Base-by-base conservation (phyloP, 2,888 invertebrate species). In the Caenorhabditis zanzibari region DNA sequence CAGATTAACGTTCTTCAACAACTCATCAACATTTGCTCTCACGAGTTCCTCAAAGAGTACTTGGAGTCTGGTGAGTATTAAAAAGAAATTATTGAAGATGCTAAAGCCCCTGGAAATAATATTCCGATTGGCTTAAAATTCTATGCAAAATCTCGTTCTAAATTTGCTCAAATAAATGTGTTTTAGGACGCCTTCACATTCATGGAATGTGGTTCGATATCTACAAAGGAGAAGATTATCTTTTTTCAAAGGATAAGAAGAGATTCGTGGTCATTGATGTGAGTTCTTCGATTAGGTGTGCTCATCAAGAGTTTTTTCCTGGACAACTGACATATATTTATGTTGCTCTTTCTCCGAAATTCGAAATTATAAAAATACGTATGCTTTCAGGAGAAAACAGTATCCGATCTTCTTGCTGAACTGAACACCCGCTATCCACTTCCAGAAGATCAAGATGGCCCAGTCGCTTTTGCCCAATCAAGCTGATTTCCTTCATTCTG, bases 151-250 rank as follows among this genome's bases (percentile, higher is more conserved):
- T 75, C n/a, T n/a, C n/a, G n/a, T n/a, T n/a, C n/a, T n/a, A n/a
- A n/a, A n/a, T n/a, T n/a, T n/a, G n/a, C n/a, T n/a, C n/a, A n/a
- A n/a, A n/a, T n/a, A n/a, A n/a, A n/a, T n/a, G n/a, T n/a, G n/a
- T n/a, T 83, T 66, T 66, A 85, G 85, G 85, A 4, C 75, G 73
- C 12, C 81, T 91, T 24, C 84, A 85, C 58, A 69, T 88, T 16
- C 89, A 93, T 85, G 97, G 97, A 0, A 94, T 98, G 44, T 98
- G 97, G 97, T 97, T 97, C 92, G 97, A 98, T 93, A 96, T 98
- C 92, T 97, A 97, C 92, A 96, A 96, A 0, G 98, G 97, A 0
- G 96, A 97, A 93, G 96, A 97, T 90, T 96, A 96, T 93, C 96
- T 96, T 93, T 97, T 98, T 92, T 97, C 96, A 92, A 94, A 96